Base-by-base conservation (phyloP, 2,797 vertebrate genomes). In the Ptychobarbus kaznakovi region DNA sequence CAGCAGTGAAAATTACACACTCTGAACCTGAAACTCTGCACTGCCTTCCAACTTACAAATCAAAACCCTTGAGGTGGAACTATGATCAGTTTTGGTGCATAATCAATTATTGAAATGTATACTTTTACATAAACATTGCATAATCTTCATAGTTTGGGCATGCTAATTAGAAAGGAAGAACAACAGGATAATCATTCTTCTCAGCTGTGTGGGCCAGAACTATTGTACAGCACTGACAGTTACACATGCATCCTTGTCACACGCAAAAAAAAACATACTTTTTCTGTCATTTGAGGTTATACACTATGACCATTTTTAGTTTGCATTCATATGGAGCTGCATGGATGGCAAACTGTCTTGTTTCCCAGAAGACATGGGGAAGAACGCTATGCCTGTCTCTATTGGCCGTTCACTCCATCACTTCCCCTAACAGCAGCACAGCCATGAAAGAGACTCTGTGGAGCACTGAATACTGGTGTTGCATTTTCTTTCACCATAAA, bases 131-230 rank as follows among this genome's bases (percentile, higher is more conserved):
- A 49, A 65, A 51, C 32, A 63, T 51, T 32, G 22, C 8, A 44
- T 35, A 44, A 82, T 38, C 42, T 65, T 49, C 20, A 65, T 49
- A 44, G 38, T 73, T 51, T 51, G 35, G 49, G 9, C 2, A 2
- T 58, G 5, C 20, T 72, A 58, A 70, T 81, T 28, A 70, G 22
- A 81, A 51, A 72, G 22, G 3, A 70, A 28, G 16, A 74, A 82
- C 53, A 74, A 82, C 38, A 74, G 38, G 70, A 38, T 38, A 75
- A 49, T 35, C 40, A 74, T 63, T 75, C 22, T 18, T 66, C 56
- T 51, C 5, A 82, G 16, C 49, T 42, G 6, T 72, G 51, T 72
- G 16, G 40, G 38, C 25, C 32, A 53, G 35, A 75, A 77, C 61
- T 68, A 77, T 56, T 56, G 32, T 42, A 77, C 6, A 83, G 20